Percentiles rank a stretch among this genome's conserved stretches.
phyloP scores from a whole-genome alignment of 1,140 invertebrate genomes.

The Globodera rostochiensis region DNA sequence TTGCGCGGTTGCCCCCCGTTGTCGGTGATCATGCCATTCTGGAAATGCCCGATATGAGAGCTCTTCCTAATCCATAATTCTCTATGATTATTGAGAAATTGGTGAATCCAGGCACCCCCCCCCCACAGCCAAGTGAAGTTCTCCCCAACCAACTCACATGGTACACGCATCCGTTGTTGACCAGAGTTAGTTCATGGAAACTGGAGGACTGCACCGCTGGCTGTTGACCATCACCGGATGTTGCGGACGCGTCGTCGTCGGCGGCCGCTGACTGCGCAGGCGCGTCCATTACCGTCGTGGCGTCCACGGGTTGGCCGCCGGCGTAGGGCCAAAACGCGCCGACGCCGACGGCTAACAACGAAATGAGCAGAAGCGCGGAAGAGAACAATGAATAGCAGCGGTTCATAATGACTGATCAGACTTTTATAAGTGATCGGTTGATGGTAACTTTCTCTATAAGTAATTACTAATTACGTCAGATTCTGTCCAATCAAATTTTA shows the following conservation, averaged over 20 bases:
- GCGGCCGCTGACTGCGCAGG: neutral
- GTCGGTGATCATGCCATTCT: constrained; percentile 25
- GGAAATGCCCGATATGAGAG: constrained; percentile 7
- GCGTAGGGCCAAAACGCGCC: neutral
- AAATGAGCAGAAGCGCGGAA: neutral
- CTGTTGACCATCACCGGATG: too few species aligned
- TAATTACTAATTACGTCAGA: too few species aligned
- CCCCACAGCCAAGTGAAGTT: neutral
- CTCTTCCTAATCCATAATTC: constrained; percentile 25
- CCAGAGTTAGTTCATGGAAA: neutral
- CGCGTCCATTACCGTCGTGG: neutral
- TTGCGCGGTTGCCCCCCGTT: constrained; percentile 15
- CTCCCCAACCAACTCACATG: neutral
- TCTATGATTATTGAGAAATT: neutral
- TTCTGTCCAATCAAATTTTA: too few species aligned
- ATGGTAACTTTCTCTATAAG: too few species aligned
- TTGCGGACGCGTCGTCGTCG: too few species aligned
- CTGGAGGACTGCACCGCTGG: neutral
- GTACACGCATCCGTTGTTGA: constrained; percentile 10
- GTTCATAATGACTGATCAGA: neutral
- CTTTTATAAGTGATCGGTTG: too few species aligned
- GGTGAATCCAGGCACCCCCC: neutral
- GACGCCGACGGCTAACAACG: neutral
- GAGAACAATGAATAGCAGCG: neutral
- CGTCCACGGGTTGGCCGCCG: neutral